Evolutionary conservation across 1,140 invertebrate species (phyloP), one percentile per base, ranked within the genome.

Genomic region (Pantala flavescens): DNA sequence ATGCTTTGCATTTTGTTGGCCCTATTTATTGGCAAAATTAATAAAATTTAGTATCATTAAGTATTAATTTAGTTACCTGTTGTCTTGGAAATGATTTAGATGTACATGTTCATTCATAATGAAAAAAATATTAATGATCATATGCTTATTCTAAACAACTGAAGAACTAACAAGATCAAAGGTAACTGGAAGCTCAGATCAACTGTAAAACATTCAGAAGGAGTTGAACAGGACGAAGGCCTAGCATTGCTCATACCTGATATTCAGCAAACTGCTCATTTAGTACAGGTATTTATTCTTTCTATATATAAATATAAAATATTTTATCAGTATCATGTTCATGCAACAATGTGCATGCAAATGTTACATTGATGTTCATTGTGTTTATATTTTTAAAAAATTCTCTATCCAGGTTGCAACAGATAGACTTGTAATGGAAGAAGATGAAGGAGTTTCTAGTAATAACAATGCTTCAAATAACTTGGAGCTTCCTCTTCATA

Each of bases 191-290:
- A 83, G 42, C 76, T 74, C 79, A 80, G 79, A 78, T 73, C 77
- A n/a, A 24, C 76, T 28, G 78, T 81, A 42, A 85, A 87, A 73
- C 82, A 84, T 78, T 82, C 88, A 21, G 90, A 92, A 74, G 88
- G 91, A 70, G 86, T 88, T 0, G 92, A 94, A 77, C 91, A 93
- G 77, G 93, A 94, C 78, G 94, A 96, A 82, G 94, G 94, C 7
- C 83, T 97, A 19, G 93, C 93, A 0, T 85, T 90, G 24, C 86
- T 97, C 12, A 95, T 96, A 79, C 93, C 93, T 0, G 93, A 96
- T 80, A 96, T 97, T 80, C 86, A 88, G 83, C 87, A 89, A 75
- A 96, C 93, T 21, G 91, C 92, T 0, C 85, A 86, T 42, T 85
- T 95, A 77, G 92, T 96, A 72, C 80, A 84, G 79, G 80, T 83